Conservation (phyloP, 1,140 invertebrate genomes). For the Papilio machaon region DNA sequence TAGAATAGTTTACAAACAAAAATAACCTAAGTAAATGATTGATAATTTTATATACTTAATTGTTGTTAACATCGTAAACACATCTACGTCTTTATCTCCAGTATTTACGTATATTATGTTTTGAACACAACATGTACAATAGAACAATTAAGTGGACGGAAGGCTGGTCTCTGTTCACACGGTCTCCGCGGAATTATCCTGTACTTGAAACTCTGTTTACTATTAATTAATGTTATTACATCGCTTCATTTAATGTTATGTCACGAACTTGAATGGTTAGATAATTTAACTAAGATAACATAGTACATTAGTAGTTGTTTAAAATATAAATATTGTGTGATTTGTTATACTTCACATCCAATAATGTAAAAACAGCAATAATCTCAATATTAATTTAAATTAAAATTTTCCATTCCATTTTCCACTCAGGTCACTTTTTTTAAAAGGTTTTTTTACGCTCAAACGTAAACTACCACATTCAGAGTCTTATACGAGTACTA, state of each 20-base stretch:
- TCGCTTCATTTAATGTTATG: conserved; percentile 13
- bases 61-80: background rate
- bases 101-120: background rate
- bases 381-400: too few species aligned
- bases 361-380: too few species aligned
- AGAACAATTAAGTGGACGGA: conserved; percentile 15
- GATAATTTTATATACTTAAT: background rate
- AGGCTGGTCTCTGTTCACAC: conserved; percentile 30
- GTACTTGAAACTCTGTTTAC: conserved; percentile 27
- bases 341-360: too few species aligned
- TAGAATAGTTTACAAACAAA: background rate
- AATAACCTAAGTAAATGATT: background rate
- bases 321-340: too few species aligned
- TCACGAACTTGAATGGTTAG: conserved; percentile 3
- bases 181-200: conserved; percentile 23
- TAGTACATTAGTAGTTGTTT: too few species aligned
- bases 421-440: too few species aligned
- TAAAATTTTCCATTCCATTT: too few species aligned
- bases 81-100: background rate
- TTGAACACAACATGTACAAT: background rate
- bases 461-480: too few species aligned
- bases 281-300: background rate
- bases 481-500: too few species aligned
- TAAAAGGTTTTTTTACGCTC: too few species aligned
- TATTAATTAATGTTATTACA: conserved; percentile 34